Evolutionary conservation across 2,797 vertebrate species (phyloP), one percentile per base, ranked within the genome.

Genomic region (Cryptoprocta ferox): DNA sequence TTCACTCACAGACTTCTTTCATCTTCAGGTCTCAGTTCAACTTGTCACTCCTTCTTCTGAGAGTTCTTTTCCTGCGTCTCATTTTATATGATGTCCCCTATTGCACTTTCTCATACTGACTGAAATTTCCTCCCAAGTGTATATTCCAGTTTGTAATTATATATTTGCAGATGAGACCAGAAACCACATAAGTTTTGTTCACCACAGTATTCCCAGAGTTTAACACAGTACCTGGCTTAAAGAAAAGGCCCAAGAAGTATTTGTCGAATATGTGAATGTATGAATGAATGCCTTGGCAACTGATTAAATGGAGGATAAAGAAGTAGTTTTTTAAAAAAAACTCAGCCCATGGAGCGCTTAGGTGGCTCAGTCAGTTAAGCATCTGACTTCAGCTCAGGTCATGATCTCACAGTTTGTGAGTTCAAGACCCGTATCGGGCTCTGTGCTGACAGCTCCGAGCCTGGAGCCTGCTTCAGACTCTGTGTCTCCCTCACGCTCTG

Each of bases 251-350:
- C 56, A 53, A 16, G 65, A 88, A 73, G 48, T 90, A 71, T 7
- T 83, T 95, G 39, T 73, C 92, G 65, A 66, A 21, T 89, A 87
- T 76, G 53, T 79, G 39, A 87, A 21, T 78, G n/a, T 92, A 26
- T 94, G 19, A 87, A 50, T 92, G 28, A 85, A 85, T 85, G 85
- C 90, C 42, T 90, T 73, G 45, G 50, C 63, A 89, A 42, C 73
- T 89, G 59, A 86, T 63, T 81, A 81, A 84, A 73, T 89, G 78
- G 32, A 84, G n/a, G 35, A 68, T 91, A 65, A 91, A 94, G 35
- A 91, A 83, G 21, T 61, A 70, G 35, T 65, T 71, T 3, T 2
- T 19, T 8, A 45, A 56, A 56, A 56, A 56, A 56, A 19, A 21
- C 53, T 59, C 56, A 59, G 56, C 24, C 56, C 21, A 24, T 53